Base-by-base conservation (phyloP, 2,113 vertebrate genomes). In the Lophochroa leadbeateri region DNA sequence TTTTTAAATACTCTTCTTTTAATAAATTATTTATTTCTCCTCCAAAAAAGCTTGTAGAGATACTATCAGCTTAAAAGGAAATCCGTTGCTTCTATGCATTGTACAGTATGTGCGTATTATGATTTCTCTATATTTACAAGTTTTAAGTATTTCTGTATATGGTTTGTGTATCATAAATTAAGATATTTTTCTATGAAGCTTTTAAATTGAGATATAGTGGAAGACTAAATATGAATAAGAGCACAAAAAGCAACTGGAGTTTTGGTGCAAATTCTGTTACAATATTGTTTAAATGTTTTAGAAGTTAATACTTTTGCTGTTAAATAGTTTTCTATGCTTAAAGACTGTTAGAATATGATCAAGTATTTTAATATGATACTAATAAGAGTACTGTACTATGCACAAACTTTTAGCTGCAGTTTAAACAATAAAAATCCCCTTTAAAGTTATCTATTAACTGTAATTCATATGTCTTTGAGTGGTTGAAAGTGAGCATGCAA, bases 61-160 rank as follows among this genome's bases (percentile, higher is more conserved):
- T 87, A 97, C 71, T 95, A 96, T 89, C 52, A 31, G 70, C 92
- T 95, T 67, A 92, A 97, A 97, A 97, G 94, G 78, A 97, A 97
- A 96, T 93, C 65, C 92, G 84, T 96, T 94, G 79, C 89, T 97
- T 96, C 93, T 97, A 97, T 95, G 97, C 96, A 97, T 97, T 94
- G 64, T 97, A 97, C 29, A 95, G 52, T 93, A 94, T 72, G 52
- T 93, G 93, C 76, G 50, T 97, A 95, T 46, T 86, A 96, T 68
- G 91, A 96, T 96, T 97, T 97, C 69, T 96, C 93, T 97, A 79
- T 98, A 98, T 98, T 97, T 98, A 98, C 98, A 98, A 96, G 91
- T 94, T 90, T 74, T 97, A 96, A 92, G 77, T 97, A 94, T 46
- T 96, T 97, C 94, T 29, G 92, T 96, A 92, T 90, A 94, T 91